Base-by-base conservation (phyloP, 2,113 vertebrate genomes). In the Elgaria multicarinata region DNA sequence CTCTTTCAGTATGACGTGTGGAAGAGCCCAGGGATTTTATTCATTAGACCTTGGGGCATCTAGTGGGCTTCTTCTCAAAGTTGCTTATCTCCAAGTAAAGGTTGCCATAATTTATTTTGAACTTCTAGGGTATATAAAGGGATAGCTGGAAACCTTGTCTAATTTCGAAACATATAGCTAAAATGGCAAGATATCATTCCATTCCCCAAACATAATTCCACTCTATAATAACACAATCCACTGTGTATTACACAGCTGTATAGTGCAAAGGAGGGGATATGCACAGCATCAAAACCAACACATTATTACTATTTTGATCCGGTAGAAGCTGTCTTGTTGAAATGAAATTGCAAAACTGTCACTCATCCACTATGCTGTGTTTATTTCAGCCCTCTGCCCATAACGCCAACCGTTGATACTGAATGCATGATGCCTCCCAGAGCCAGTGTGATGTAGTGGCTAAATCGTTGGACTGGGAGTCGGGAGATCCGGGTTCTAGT, bases 321-420 rank as follows among this genome's bases (percentile, higher is more conserved):
- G 83, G 86, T 87, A 88, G 67, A 42, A 87, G 89, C 55, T 6
- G 75, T 88, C 79, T 85, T 80, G 91, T 72, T 85, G n/a, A 85
- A 93, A 89, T 77, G 53, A 50, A 91, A 77, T 16, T 75, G 44
- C 31, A 58, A 58, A 6, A 8, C 80, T 28, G 13, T 86, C 22
- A 50, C 71, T 94, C 66, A 77, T 83, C 69, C 77, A 79, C 58
- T 64, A n/a, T n/a, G 83, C 66, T 1, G 31, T 66, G 71, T 46
- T 55, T 86, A 87, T 91, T 91, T 90, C 89, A 90, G 0, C 39
- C 66, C 44, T 69, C 64, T 50, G 42, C 72, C 79, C 83, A 53
- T 89, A 87, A 93, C 89, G 83, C 87, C 87, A 20, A 55, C 42
- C 66, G 85, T 85, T 88, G 88, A 83, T 80, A 88, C 87, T 24